phyloP scores from a whole-genome alignment of 1,140 invertebrate genomes.

The roundworm (Caenorhabditis elegans) region DNA sequence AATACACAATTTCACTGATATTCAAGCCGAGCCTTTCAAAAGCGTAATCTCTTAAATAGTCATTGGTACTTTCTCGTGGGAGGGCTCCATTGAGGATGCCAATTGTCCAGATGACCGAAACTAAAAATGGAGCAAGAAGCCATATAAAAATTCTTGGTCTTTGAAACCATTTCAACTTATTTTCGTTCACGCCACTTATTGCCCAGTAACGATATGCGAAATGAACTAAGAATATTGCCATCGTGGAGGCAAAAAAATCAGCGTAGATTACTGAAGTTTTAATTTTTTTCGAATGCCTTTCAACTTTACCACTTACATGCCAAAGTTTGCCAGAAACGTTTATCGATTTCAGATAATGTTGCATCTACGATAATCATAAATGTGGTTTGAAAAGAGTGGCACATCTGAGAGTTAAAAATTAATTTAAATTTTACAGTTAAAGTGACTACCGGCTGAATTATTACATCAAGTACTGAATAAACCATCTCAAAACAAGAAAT shows the following conservation, averaged over 20 bases:
- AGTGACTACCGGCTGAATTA: neutral
- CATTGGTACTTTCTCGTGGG: neutral
- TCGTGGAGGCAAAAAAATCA: neutral
- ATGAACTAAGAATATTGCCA: neutral
- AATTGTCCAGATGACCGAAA: neutral
- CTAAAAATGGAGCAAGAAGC: neutral
- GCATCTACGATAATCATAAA: neutral
- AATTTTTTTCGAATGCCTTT: neutral
- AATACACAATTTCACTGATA: neutral
- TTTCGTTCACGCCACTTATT: neutral
- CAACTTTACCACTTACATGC: neutral
- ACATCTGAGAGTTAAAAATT: no score
- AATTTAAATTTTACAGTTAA: no score
- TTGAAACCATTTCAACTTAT: neutral
- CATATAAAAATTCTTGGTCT: neutral
- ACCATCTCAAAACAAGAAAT: neutral
- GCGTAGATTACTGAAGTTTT: neutral
- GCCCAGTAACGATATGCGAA: neutral
- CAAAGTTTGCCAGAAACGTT: neutral
- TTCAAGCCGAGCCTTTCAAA: neutral
- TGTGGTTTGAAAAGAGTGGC: neutral
- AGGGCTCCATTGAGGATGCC: neutral
- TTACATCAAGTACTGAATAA: neutral
- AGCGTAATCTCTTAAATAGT: neutral
- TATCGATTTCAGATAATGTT: neutral